phyloP scores from a whole-genome alignment of 2,797 vertebrate species.

The Cygnus olor region DNA sequence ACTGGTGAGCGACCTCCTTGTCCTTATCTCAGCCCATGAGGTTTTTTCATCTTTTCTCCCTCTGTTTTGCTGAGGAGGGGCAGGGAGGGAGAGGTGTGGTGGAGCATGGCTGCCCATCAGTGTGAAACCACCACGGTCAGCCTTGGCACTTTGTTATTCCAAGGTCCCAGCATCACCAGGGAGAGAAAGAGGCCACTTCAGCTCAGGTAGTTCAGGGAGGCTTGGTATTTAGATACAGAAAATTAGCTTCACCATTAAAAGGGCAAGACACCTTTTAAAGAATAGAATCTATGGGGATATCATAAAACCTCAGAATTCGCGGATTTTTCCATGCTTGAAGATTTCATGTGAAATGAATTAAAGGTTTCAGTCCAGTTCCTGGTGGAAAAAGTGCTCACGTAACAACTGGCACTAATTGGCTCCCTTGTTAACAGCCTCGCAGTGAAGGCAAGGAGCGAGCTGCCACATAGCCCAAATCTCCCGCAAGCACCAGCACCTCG shows the following conservation, averaged over 20 bases:
- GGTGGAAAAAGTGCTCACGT: neutral
- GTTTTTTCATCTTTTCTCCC: neutral
- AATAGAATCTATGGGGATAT: neutral
- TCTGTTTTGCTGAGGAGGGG: neutral
- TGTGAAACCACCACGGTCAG: neutral
- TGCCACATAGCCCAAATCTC: neutral
- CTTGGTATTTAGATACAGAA: neutral
- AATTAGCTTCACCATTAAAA: neutral
- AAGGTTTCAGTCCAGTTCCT: conserved; percentile 4
- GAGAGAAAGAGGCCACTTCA: neutral
- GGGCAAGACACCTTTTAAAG: neutral
- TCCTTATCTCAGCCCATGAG: neutral
- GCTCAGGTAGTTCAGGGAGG: neutral
- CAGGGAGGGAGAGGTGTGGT: neutral
- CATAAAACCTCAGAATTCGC: neutral
- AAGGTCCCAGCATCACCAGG: neutral
- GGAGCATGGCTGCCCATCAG: neutral
- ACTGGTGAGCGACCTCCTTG: neutral
- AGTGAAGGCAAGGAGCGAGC: neutral
- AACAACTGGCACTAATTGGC: conserved; percentile 32
- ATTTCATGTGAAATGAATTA: neutral
- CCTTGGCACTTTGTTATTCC: neutral
- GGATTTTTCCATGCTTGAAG: neutral
- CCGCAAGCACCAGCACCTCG: neutral
- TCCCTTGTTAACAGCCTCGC: neutral